Conservation (phyloP, 1,140 invertebrate species). For the Eufriesea mexicana region DNA sequence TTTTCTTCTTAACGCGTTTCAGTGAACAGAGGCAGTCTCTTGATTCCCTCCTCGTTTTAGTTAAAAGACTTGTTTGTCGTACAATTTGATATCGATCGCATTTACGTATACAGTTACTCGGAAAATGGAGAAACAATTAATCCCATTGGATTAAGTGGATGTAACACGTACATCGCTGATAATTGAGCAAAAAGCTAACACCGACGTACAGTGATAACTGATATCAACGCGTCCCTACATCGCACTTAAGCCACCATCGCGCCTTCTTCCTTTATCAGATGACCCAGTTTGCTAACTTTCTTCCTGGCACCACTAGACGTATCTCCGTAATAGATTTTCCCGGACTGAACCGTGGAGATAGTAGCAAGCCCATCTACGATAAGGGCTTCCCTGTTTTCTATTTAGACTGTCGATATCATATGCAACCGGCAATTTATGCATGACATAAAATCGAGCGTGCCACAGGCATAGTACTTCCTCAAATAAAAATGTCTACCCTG, state of each 20-base stretch:
- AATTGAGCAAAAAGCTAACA: conserved; percentile 45
- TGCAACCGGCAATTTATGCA: background rate
- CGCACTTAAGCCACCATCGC: conserved; percentile 47
- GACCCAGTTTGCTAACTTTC: conserved; percentile 69
- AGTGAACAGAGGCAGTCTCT: too few species aligned
- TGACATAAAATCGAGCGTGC: background rate
- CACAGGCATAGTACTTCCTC: too few species aligned
- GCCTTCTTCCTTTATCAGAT: conserved; percentile 68
- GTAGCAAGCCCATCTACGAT: conserved; percentile 37
- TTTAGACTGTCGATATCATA: conserved; percentile 25
- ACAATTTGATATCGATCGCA: background rate
- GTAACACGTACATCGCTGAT: background rate
- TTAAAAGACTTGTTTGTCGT: background rate
- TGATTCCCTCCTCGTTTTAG: too few species aligned
- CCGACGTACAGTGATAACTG: conserved; percentile 52
- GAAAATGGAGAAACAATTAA: background rate
- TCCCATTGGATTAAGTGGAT: background rate
- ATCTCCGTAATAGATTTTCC: conserved; percentile 70
- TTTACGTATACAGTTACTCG: background rate
- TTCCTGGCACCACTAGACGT: conserved; percentile 56
- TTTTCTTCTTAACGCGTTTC: background rate
- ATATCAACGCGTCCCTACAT: conserved; percentile 57
- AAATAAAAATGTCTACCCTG: background rate
- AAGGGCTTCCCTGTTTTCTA: conserved; percentile 31
- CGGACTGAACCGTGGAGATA: conserved; percentile 50